phyloP scores from a whole-genome alignment of 2,113 vertebrate species.

The Melanerpes formicivorus region DNA sequence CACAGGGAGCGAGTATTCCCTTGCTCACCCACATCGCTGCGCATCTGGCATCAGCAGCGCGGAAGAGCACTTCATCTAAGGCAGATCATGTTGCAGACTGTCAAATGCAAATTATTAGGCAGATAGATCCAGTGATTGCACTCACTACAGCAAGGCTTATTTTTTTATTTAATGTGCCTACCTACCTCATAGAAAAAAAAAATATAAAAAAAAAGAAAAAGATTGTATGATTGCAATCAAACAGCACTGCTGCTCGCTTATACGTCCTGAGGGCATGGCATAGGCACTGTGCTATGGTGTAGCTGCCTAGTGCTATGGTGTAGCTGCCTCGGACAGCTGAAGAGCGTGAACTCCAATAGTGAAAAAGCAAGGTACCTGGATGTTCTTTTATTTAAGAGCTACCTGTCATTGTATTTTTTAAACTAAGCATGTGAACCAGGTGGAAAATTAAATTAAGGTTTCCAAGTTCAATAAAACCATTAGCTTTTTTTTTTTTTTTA shows the following conservation, averaged over 20 bases:
- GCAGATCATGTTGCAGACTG: background rate
- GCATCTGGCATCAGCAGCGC: background rate
- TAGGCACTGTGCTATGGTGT: background rate
- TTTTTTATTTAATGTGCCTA: background rate
- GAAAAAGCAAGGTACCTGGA: background rate
- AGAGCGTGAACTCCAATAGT: background rate
- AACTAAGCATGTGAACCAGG: background rate
- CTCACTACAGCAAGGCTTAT: background rate
- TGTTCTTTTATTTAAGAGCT: background rate
- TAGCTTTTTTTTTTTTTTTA: background rate
- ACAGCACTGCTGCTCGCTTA: background rate
- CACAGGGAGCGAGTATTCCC: background rate
- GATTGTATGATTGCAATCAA: background rate
- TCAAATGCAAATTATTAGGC: background rate
- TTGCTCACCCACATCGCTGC: background rate
- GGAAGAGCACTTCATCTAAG: background rate
- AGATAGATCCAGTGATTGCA: background rate
- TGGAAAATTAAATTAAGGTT: background rate
- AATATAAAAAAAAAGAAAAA: background rate
- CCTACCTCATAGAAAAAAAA: background rate
- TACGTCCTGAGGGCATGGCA: background rate
- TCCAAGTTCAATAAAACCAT: background rate
- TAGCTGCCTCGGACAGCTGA: background rate
- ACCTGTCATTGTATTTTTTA: background rate
- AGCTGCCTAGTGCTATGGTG: background rate